These are phyloP conservation scores for Choloepus didactylus DNA, from an alignment of 2,797 vertebrate species.

Conservation along the genomic window DNA sequence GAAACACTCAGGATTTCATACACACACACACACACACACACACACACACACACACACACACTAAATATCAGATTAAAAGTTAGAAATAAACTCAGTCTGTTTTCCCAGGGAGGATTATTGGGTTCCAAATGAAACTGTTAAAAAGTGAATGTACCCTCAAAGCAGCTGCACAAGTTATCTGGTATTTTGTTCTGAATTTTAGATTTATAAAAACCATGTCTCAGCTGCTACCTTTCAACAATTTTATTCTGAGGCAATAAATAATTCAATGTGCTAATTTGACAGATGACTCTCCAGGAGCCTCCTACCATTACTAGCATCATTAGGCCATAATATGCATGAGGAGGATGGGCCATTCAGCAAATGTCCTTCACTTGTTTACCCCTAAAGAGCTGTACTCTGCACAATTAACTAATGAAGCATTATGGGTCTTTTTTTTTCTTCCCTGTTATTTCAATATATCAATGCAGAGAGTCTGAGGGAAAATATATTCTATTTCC, in stretches of 20 bases:
- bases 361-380: constrained; percentile 92
- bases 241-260: constrained; percentile 91
- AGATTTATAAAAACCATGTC: constrained; percentile 87
- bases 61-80: constrained; percentile 35
- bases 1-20: not conserved
- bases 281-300: constrained; percentile 92
- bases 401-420: constrained; percentile 93
- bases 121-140: constrained; percentile 56
- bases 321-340: constrained; percentile 91
- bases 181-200: constrained; percentile 78
- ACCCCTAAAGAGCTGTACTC: constrained; percentile 90
- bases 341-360: constrained; percentile 90
- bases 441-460: constrained; percentile 89
- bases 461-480: constrained; percentile 87
- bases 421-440: constrained; percentile 85
- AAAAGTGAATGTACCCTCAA: constrained; percentile 52
- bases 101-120: not conserved
- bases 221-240: constrained; percentile 90
- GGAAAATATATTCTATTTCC: constrained; percentile 86
- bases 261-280: constrained; percentile 94
- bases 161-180: constrained; percentile 72
- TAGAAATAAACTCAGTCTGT: constrained; percentile 29
- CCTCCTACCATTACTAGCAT: constrained; percentile 90
- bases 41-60: not conserved
- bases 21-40: not conserved